phyloP scores from a whole-genome alignment of 2,888 invertebrate genomes.

The Nephrotoma flavescens region DNA sequence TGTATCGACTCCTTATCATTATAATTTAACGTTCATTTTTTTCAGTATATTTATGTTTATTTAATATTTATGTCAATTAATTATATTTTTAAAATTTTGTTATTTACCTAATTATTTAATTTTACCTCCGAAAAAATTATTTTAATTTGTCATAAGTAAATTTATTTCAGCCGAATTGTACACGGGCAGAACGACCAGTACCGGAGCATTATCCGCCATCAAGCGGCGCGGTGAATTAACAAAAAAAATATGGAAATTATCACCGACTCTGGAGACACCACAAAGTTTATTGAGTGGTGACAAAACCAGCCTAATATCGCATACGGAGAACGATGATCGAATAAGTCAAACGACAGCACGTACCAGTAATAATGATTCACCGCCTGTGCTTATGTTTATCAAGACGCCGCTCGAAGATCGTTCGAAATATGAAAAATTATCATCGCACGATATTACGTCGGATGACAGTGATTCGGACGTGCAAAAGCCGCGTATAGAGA shows the following conservation, averaged over 20 bases:
- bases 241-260: constrained; percentile 22
- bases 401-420: constrained; percentile 52
- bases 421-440: constrained; percentile 62
- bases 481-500: constrained; percentile 21
- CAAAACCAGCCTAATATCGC: constrained; percentile 22
- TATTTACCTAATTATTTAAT: not conserved
- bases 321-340: not conserved
- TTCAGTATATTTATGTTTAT: not conserved
- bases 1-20: not conserved
- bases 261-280: constrained; percentile 29
- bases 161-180: not conserved
- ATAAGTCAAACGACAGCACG: not conserved
- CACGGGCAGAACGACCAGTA: not conserved
- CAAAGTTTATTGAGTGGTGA: constrained; percentile 21
- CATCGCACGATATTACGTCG: constrained; percentile 42
- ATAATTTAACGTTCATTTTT: not conserved
- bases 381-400: constrained; percentile 16
- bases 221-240: not conserved
- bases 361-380: not conserved
- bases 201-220: not conserved
- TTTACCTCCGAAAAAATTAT: not conserved
- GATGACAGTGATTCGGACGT: constrained; percentile 37
- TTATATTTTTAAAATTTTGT: not conserved
- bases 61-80: not conserved
- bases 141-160: constrained; percentile 3